Conservation (phyloP, 2,888 invertebrate genomes). For the Drosophila algonquin region DNA sequence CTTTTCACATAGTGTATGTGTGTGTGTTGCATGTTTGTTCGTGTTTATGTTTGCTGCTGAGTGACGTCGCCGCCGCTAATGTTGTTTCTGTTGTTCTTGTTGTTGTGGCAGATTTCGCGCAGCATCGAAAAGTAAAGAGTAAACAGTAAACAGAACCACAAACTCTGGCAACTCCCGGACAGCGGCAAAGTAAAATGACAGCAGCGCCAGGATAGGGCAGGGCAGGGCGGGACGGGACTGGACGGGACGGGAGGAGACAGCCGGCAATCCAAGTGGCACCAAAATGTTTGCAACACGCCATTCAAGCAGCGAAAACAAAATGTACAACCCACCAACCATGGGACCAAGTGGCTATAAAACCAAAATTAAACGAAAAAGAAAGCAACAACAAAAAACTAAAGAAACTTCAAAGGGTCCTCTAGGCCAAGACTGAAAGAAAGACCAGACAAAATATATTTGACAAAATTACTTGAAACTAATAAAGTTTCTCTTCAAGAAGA, state of each 20-base stretch:
- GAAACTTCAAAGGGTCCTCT: slow-evolving; percentile 29
- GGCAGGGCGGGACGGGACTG: neutral
- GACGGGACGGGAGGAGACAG: slow-evolving; percentile 17
- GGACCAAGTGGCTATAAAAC: slow-evolving; percentile 38
- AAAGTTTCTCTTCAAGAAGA: neutral
- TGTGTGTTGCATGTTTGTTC: slow-evolving; percentile 8
- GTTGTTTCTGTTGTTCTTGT: slow-evolving; percentile 2
- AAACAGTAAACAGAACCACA: slow-evolving; percentile 26
- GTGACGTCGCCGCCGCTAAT: slow-evolving; percentile 46
- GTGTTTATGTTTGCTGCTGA: slow-evolving; percentile 48
- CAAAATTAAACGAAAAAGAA: slow-evolving; percentile 24
- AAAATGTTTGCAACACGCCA: slow-evolving; percentile 52
- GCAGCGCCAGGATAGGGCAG: neutral
- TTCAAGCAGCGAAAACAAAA: slow-evolving; percentile 37
- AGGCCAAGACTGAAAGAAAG: neutral
- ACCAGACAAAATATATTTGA: neutral
- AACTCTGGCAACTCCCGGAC: slow-evolving; percentile 6
- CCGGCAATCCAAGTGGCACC: slow-evolving; percentile 43
- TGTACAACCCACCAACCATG: slow-evolving; percentile 17
- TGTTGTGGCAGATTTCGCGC: slow-evolving; percentile 61
- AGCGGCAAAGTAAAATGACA: neutral
- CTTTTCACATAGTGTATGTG: neutral
- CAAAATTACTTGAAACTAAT: neutral
- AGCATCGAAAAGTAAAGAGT: slow-evolving; percentile 63
- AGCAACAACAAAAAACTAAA: slow-evolving; percentile 2